Conservation (phyloP, 2,888 invertebrate species). For the Drosophila anomelani region DNA sequence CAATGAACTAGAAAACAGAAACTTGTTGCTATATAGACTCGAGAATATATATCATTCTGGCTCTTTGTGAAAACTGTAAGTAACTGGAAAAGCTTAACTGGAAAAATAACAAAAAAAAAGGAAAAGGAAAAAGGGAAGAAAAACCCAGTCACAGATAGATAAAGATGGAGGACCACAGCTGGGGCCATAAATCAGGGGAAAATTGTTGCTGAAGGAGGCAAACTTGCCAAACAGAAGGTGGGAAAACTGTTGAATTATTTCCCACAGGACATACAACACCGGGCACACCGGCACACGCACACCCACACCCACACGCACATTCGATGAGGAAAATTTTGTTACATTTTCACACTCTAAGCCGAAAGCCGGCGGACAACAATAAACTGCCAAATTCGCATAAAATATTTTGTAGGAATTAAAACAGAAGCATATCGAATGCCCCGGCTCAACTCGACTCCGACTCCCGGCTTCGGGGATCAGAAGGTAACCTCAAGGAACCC, state of each 20-base stretch:
- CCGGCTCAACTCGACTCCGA: neutral
- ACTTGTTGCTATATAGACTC: slow-evolving; percentile 19
- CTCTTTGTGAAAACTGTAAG: slow-evolving; percentile 35
- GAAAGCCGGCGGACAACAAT: slow-evolving; percentile 30
- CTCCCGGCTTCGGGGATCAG: slow-evolving; percentile 6
- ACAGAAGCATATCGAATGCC: slow-evolving; percentile 71
- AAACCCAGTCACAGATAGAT: slow-evolving; percentile 22
- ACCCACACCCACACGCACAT: slow-evolving; percentile 5
- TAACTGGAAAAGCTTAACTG: slow-evolving; percentile 37
- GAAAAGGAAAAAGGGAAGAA: neutral
- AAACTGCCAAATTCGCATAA: slow-evolving; percentile 54
- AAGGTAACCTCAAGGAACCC: slow-evolving; percentile 63
- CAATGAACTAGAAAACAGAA: slow-evolving; percentile 38
- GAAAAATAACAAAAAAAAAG: slow-evolving; percentile 9
- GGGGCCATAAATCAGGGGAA: slow-evolving; percentile 43
- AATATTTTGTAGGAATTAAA: slow-evolving; percentile 60
- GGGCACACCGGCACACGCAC: slow-evolving; percentile 13
- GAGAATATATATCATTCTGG: slow-evolving; percentile 33
- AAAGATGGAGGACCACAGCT: slow-evolving; percentile 40
- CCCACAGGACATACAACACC: slow-evolving; percentile 56
- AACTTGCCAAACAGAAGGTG: slow-evolving; percentile 51
- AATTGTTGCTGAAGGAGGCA: slow-evolving; percentile 44
- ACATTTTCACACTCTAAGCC: slow-evolving; percentile 62
- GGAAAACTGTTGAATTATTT: slow-evolving; percentile 65
- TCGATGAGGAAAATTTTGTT: slow-evolving; percentile 12